Evolutionary conservation across 1,140 invertebrate species (phyloP).

Genomic region (Eueides isabella): DNA sequence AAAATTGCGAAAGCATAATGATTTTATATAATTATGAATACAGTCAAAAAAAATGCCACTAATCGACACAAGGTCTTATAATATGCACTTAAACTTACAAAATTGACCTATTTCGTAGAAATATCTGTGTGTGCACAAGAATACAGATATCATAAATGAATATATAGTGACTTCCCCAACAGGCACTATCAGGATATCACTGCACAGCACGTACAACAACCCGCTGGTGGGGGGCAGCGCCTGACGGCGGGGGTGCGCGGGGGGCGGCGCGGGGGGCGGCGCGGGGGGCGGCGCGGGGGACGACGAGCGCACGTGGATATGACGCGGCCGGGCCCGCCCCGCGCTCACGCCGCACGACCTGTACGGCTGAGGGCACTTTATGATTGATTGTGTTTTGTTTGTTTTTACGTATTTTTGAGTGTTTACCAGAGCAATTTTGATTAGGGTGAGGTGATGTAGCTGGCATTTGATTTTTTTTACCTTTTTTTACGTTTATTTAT

Average conservation of each 20-base stretch:
- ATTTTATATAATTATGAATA: too few species aligned
- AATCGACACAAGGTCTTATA: neutral
- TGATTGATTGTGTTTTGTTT: neutral
- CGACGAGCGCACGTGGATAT: constrained; percentile 74
- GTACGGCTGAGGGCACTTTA: constrained; percentile 28
- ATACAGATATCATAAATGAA: neutral
- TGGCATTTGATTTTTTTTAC: too few species aligned
- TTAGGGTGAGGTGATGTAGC: too few species aligned
- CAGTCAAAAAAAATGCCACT: neutral
- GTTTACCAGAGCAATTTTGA: too few species aligned
- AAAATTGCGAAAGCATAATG: too few species aligned
- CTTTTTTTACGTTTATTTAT: too few species aligned
- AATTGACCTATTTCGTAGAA: neutral
- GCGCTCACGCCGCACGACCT: constrained; percentile 47
- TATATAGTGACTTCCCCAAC: constrained; percentile 15
- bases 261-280: constrained; percentile 39
- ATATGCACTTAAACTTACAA: neutral
- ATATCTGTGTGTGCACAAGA: neutral
- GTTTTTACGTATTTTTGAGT: neutral
- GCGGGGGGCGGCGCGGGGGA: constrained; percentile 29
- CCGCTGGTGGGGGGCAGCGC: constrained; percentile 61
- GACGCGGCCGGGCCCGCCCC: constrained; percentile 56
- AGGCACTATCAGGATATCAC: constrained; percentile 77
- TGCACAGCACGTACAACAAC: constrained; percentile 78
- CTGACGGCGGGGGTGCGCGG: constrained; percentile 66